Evolutionary conservation across 2,113 vertebrate genomes (phyloP).

Genomic region (Burhinus bistriatus): DNA sequence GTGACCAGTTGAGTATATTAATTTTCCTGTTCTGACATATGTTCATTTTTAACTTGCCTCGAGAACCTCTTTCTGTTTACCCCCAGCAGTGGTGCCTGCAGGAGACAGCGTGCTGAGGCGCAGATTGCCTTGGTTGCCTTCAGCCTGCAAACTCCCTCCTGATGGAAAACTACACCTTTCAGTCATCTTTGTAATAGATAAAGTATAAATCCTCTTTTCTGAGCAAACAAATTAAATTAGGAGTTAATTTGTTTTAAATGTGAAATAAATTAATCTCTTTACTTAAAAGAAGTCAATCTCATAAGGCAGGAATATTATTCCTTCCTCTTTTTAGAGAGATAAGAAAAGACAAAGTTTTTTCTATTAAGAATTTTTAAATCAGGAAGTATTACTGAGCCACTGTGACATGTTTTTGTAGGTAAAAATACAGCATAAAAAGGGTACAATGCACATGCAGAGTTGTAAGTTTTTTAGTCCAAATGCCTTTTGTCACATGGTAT

Average conservation of each 20-base stretch:
- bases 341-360: neutral
- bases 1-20: neutral
- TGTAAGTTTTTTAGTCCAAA: neutral
- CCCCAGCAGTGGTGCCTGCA: neutral
- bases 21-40: fast-evolving
- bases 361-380: neutral
- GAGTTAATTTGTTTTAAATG: neutral
- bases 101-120: fast-evolving
- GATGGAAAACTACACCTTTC: neutral
- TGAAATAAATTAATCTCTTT: neutral
- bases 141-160: neutral
- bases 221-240: neutral
- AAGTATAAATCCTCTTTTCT: neutral
- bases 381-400: neutral
- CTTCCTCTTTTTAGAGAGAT: neutral
- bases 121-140: neutral
- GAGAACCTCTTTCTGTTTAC: neutral
- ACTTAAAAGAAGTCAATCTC: neutral
- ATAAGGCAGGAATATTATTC: neutral
- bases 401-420: neutral
- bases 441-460: neutral
- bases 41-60: neutral
- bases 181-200: neutral
- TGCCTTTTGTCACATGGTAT: neutral
- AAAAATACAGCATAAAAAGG: neutral